Conservation (phyloP, 2,888 invertebrate species). For the Eupithecia vulgata region DNA sequence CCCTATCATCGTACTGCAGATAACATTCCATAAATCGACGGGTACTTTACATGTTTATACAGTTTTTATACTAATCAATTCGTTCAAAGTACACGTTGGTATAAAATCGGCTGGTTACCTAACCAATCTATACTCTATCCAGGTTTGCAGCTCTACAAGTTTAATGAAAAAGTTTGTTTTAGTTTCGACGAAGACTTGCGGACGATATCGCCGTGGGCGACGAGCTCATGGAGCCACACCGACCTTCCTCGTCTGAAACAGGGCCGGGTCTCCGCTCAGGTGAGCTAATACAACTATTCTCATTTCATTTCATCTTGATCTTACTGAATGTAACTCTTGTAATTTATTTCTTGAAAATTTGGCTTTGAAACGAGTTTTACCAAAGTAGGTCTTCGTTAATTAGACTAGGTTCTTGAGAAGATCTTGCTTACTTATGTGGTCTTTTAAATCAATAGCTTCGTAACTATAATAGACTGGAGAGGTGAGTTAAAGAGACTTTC, state of each 20-base stretch:
- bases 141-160: constrained; percentile 1
- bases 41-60: not conserved
- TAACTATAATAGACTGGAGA: too few species aligned
- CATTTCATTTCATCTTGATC: constrained; percentile 16
- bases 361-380: not conserved
- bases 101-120: not conserved
- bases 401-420: constrained; percentile 5
- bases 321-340: constrained; percentile 4
- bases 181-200: constrained; percentile 87
- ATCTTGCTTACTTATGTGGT: not conserved
- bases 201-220: constrained; percentile 89
- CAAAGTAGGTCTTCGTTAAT: constrained; percentile 7
- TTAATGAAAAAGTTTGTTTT: constrained; percentile 43
- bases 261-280: constrained; percentile 91
- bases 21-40: not conserved
- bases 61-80: not conserved
- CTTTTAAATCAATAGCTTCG: not conserved
- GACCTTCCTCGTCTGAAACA: constrained; percentile 89
- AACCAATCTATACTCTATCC: not conserved
- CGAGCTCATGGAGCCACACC: constrained; percentile 91
- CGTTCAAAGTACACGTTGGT: not conserved
- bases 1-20: not conserved
- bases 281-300: constrained; percentile 54
- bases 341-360: constrained; percentile 6
- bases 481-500: not conserved